Evolutionary conservation across 1,140 invertebrate species (phyloP).

Genomic region (Drosophila bifasciata): DNA sequence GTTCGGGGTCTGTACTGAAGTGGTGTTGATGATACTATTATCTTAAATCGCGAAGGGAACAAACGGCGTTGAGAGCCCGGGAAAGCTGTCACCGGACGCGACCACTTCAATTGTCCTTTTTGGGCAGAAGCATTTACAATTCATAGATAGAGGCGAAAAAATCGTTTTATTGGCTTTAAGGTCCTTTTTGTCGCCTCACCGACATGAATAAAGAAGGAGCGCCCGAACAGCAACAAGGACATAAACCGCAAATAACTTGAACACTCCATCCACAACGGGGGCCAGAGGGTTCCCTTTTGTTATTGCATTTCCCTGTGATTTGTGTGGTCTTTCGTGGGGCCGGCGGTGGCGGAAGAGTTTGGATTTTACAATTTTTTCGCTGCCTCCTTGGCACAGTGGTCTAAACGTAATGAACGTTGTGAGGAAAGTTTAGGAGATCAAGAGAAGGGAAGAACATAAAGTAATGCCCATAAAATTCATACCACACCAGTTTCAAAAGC

Average conservation of each 20-base stretch:
- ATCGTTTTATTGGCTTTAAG: constrained; percentile 84
- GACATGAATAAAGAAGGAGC: constrained; percentile 51
- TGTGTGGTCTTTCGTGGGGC: constrained; percentile 65
- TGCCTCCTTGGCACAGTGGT: constrained; percentile 49
- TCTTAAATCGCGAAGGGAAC: constrained; percentile 72
- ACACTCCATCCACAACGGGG: constrained; percentile 45
- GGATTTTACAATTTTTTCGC: constrained; percentile 70
- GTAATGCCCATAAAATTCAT: too few relatives aligned
- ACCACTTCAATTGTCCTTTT: constrained; percentile 74
- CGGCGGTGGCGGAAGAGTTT: constrained; percentile 48
- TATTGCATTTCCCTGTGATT: constrained; percentile 79
- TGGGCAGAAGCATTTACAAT: constrained; percentile 67
- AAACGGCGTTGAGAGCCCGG: constrained; percentile 35
- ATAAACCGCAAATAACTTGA: constrained; percentile 82
- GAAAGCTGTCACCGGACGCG: constrained; percentile 66
- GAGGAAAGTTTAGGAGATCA: too few relatives aligned
- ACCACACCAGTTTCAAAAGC: not conserved
- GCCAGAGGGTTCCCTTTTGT: constrained; percentile 66
- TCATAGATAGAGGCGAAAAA: constrained; percentile 77
- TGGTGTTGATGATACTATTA: constrained; percentile 84
- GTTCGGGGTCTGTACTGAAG: constrained; percentile 23
- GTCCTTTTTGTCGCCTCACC: constrained; percentile 75
- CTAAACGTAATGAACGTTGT: too few relatives aligned
- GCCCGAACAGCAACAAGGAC: constrained; percentile 51
- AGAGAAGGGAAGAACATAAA: not conserved